Conservation (phyloP, 2,888 invertebrate genomes). For the Mythimna impura region DNA sequence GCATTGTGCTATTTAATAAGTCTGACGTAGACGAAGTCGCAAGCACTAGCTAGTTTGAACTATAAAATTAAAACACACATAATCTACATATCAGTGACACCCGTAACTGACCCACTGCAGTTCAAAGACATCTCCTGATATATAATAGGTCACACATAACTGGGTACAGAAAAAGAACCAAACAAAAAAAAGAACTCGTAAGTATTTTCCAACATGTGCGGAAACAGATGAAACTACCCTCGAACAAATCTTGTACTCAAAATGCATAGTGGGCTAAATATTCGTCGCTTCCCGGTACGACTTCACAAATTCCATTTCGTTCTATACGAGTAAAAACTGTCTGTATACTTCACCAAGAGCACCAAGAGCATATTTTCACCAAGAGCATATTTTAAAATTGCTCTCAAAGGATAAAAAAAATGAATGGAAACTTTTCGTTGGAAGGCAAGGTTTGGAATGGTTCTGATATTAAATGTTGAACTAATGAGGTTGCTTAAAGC, state of each 20-base stretch:
- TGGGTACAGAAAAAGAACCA: background rate
- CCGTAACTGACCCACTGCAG: no score
- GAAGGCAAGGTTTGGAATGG: conserved; percentile 1
- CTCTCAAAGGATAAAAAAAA: conserved; percentile 35
- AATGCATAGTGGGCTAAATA: conserved; percentile 41
- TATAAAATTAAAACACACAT: no score
- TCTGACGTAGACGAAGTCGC: background rate
- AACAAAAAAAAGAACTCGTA: background rate
- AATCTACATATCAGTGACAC: no score
- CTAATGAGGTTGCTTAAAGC: background rate
- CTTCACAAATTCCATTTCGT: conserved; percentile 50
- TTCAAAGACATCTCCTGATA: background rate
- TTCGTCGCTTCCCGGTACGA: conserved; percentile 31
- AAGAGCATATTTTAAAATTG: conserved; percentile 43
- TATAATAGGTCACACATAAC: background rate
- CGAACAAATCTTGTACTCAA: conserved; percentile 35
- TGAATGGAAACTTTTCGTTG: conserved; percentile 8
- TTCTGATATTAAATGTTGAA: conserved; percentile 14
- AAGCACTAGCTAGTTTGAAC: no score
- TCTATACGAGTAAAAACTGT: conserved; percentile 26
- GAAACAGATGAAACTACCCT: conserved; percentile 22
- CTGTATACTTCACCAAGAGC: conserved; percentile 29
- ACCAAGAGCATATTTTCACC: conserved; percentile 44
- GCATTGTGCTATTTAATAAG: no score
- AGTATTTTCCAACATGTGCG: background rate